Evolutionary conservation across 1,140 invertebrate species (phyloP).

Genomic region (Meloidogyne hapla): DNA sequence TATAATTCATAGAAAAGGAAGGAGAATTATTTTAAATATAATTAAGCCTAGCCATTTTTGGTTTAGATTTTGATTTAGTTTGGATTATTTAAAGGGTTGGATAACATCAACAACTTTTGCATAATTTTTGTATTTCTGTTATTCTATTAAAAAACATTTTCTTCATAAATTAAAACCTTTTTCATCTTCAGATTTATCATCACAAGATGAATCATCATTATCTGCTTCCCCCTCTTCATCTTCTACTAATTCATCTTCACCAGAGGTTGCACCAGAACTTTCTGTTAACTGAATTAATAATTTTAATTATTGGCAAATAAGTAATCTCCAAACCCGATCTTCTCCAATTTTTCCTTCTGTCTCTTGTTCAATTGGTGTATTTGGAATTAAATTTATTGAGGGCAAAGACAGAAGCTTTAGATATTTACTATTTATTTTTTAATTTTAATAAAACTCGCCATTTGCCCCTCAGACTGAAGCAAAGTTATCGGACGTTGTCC

Average conservation of each 20-base stretch:
- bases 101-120: too few species aligned
- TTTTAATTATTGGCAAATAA: too few species aligned
- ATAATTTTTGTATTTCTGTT: too few species aligned
- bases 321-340: conserved; percentile 10
- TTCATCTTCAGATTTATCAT: conserved; percentile 54
- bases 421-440: neutral
- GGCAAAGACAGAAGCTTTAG: conserved; percentile 45
- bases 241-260: conserved; percentile 58
- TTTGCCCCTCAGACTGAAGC: conserved; percentile 3
- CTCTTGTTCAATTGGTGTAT: conserved; percentile 59
- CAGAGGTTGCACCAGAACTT: conserved; percentile 56
- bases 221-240: conserved; percentile 41
- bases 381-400: conserved; percentile 60
- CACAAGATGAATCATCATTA: conserved; percentile 41
- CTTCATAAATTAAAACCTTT: neutral
- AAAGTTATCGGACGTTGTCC: neutral
- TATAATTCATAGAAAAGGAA: neutral
- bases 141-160: too few species aligned
- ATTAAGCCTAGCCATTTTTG: too few species aligned
- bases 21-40: too few species aligned
- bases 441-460: neutral
- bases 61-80: too few species aligned
- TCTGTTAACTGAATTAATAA: conserved; percentile 31
- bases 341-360: conserved; percentile 14
- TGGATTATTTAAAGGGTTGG: too few species aligned